phyloP scores from a whole-genome alignment of 2,888 invertebrate genomes.

The Marronus borbonicus region DNA sequence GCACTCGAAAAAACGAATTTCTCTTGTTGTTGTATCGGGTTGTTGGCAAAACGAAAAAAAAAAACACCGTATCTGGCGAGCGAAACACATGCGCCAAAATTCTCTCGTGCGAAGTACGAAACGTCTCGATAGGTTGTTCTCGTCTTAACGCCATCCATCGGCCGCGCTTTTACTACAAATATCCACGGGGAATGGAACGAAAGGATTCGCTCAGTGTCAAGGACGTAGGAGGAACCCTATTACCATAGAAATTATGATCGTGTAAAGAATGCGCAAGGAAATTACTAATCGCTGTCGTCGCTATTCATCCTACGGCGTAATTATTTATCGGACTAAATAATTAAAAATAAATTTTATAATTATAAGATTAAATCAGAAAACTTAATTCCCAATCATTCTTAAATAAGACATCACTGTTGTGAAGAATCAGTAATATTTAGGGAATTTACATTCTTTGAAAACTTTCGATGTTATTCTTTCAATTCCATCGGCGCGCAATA shows the following conservation, averaged over 20 bases:
- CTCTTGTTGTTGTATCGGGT: slow-evolving; percentile 32
- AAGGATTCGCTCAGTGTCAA: slow-evolving; percentile 31
- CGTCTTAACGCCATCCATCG: slow-evolving; percentile 2
- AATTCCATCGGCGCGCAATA: too few relatives aligned
- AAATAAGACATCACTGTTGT: neutral
- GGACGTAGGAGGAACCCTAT: neutral
- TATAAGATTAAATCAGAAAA: too few relatives aligned
- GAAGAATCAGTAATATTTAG: too few relatives aligned
- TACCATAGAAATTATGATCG: neutral
- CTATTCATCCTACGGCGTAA: too few relatives aligned
- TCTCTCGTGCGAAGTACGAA: slow-evolving; percentile 13
- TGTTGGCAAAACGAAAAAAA: slow-evolving; percentile 27
- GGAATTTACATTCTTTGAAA: too few relatives aligned
- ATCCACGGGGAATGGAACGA: neutral
- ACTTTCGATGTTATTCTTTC: too few relatives aligned
- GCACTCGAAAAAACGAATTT: slow-evolving; percentile 8
- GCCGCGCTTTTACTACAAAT: neutral
- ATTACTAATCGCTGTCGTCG: too few relatives aligned
- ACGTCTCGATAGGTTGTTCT: slow-evolving; percentile 24
- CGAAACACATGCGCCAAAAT: slow-evolving; percentile 41
- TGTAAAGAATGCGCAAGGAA: neutral
- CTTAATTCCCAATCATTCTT: neutral
- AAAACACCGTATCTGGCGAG: slow-evolving; percentile 25
- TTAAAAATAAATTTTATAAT: too few relatives aligned
- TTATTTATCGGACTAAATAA: too few relatives aligned